Base-by-base conservation (phyloP, 1,140 invertebrate species). In the Drosophila trapezifrons region DNA sequence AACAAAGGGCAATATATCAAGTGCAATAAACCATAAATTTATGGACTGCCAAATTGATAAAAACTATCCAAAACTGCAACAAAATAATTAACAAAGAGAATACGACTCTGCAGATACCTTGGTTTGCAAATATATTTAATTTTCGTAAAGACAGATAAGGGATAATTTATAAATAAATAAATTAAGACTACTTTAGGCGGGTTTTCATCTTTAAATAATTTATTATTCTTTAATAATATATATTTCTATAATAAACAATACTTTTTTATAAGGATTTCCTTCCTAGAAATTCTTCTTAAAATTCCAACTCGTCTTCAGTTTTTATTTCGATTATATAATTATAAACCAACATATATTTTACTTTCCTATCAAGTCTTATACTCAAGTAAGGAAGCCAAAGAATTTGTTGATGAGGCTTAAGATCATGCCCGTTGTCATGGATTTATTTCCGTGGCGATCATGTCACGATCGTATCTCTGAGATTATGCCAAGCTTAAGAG, bases 21-120 rank as follows among this genome's bases (percentile, higher is more conserved):
- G 71, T 70, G 71, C 71, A 80, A 71, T 80, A 80, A 67, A 54
- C 57, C 38, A 75, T 77, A 60, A 49, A 42, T 35, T 42, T 64
- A 71, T 71, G 40, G 64, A 47, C 56, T 49, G 9, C 43, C 32
- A 66, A 71, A 71, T 70, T 70, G 65, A 71, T 57, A 57, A 40
- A 12, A 57, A 71, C 52, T 57, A 57, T 20, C 17, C 9, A 71
- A 70, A 71, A 57, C 9, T 40, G 47, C 51, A 47, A 47, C 65
- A 47, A 29, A 37, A 43, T 10, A 43, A 37, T 7, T n/a, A 27
- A 51, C 32, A 17, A 20, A 45, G 2, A 13, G 7, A 22, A 12
- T 3, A 10, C 15, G 63, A 66, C 18, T 35, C 1, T 5, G 1
- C 0, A 6, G 5, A 27, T 66, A 63, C 32, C 57, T 29, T 47